Conservation (phyloP, 53 echinoderm and acorn worm genomes). For the Arbacia lixula region DNA sequence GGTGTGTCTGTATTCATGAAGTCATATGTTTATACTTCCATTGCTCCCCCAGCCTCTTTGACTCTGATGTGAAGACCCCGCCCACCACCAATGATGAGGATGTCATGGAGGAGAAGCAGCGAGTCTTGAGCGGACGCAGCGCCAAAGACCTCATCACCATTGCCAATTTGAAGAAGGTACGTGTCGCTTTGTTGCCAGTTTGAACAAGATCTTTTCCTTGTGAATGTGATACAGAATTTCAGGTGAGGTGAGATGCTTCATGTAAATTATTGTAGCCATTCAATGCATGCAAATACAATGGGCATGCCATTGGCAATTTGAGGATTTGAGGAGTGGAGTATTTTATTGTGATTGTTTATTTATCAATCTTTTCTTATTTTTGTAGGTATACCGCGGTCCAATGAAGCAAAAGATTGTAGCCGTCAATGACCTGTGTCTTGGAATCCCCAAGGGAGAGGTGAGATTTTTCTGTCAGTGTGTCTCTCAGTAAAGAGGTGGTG, state of each 20-base stretch:
- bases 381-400: constrained; percentile 60
- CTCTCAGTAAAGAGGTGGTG: too few species aligned
- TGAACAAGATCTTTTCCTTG: too few species aligned
- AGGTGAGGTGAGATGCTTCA: too few species aligned
- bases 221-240: too few species aligned
- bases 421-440: constrained; percentile 65
- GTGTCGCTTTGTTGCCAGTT: too few species aligned
- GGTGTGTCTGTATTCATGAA: too few species aligned
- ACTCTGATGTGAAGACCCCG: not conserved
- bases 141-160: constrained; percentile 49
- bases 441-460: constrained; percentile 74
- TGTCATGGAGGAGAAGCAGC: constrained; percentile 58
- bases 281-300: too few species aligned
- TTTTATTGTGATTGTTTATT: not conserved
- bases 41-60: constrained; percentile 2
- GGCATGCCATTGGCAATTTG: too few species aligned
- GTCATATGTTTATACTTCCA: too few species aligned
- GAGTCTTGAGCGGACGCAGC: constrained; percentile 42
- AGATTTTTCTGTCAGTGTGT: too few species aligned
- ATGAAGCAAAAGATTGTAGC: constrained; percentile 49
- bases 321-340: not conserved
- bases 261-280: too few species aligned
- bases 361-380: not conserved
- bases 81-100: constrained; percentile 58
- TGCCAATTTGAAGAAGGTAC: constrained; percentile 65